Conservation (phyloP, 2,797 vertebrate species). For the Acipenser transmontanus region DNA sequence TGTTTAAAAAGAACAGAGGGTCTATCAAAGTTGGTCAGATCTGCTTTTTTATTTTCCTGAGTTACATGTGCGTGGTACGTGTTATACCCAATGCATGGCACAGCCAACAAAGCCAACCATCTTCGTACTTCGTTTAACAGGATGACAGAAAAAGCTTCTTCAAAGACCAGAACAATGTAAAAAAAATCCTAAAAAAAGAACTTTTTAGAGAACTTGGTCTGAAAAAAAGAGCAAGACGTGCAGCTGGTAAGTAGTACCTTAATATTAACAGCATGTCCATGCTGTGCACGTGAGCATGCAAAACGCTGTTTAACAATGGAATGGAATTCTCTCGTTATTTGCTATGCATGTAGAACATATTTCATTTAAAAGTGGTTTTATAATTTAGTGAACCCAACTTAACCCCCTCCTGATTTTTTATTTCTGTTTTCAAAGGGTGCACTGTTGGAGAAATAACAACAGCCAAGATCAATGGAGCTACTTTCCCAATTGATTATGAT, state of each 20-base stretch:
- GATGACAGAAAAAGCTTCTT: slow-evolving; percentile 32
- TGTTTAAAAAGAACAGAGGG: no score
- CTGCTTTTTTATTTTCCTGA: no score
- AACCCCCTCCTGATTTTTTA: slow-evolving; percentile 2
- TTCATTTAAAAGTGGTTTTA: neutral
- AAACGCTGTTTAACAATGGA: no score
- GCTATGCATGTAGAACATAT: no score
- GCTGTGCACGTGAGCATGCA: no score
- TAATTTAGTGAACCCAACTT: neutral
- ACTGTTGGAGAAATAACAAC: slow-evolving; percentile 40
- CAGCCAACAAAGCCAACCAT: no score
- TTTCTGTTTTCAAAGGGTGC: slow-evolving; percentile 32
- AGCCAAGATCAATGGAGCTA: slow-evolving; percentile 33
- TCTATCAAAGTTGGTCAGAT: no score
- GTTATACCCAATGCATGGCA: no score
- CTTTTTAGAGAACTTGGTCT: slow-evolving; percentile 27
- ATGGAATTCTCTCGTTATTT: no score
- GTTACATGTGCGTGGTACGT: no score
- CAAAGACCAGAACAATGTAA: slow-evolving; percentile 27
- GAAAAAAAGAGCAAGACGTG: slow-evolving; percentile 21
- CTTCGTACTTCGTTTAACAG: slow-evolving; percentile 28
- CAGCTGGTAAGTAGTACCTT: slow-evolving; percentile 34
- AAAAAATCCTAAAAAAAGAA: neutral
- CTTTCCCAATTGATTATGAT: slow-evolving; percentile 54
- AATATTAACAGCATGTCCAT: no score